Evolutionary conservation across 2,888 invertebrate genomes (phyloP).

Genomic region (Trachelus tabidus): DNA sequence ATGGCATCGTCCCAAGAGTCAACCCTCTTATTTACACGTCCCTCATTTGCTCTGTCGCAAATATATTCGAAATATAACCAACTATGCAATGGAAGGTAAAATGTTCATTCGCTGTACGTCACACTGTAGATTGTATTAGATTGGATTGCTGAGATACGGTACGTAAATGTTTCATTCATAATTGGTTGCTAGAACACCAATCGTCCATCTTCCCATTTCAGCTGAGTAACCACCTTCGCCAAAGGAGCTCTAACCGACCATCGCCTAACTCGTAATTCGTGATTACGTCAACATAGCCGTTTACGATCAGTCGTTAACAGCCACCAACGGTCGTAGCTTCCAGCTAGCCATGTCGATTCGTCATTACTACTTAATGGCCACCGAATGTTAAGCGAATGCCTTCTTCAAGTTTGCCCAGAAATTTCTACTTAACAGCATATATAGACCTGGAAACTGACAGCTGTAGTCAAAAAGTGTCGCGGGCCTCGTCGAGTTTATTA

Average conservation of each 20-base stretch:
- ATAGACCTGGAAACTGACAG: neutral
- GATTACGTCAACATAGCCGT: conserved; percentile 12
- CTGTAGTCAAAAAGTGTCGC: neutral
- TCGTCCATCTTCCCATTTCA: neutral
- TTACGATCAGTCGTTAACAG: neutral
- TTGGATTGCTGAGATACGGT: neutral
- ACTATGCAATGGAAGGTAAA: neutral
- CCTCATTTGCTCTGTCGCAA: neutral
- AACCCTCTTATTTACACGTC: neutral
- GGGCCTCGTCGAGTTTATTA: neutral
- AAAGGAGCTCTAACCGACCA: neutral
- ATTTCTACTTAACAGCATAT: neutral
- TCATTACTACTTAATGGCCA: neutral
- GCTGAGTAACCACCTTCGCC: neutral
- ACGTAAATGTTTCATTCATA: conserved; percentile 13
- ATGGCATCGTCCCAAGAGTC: neutral
- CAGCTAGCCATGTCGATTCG: neutral
- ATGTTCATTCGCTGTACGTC: neutral
- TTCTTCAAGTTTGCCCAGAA: neutral
- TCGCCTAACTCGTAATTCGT: conserved; percentile 1
- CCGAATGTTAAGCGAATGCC: neutral
- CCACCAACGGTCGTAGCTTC: neutral
- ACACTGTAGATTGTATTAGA: neutral
- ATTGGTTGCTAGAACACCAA: neutral
- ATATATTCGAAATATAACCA: neutral